Percentiles rank a stretch among this genome's conserved stretches.
Evolutionary conservation across 2,113 vertebrate genomes (phyloP).

Genomic region (Romanogobio albipinnatus): DNA sequence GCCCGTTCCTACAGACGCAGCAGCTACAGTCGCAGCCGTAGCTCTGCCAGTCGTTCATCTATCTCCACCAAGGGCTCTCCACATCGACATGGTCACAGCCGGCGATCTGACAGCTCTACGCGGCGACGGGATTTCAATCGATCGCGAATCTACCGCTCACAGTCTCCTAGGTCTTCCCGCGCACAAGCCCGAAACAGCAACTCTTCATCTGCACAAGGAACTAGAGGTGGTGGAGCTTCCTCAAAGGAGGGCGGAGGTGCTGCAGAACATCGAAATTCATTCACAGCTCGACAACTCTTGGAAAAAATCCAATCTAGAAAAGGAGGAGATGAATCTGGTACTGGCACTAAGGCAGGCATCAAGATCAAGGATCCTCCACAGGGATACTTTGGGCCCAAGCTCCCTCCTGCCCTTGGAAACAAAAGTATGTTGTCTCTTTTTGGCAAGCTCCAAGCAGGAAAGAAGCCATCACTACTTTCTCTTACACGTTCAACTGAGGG

Average conservation of each 20-base stretch:
- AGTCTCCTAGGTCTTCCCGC: constrained; percentile 86
- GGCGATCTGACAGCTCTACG: constrained; percentile 76
- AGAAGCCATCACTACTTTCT: constrained; percentile 80
- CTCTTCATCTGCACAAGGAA: constrained; percentile 66
- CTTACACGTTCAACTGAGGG: constrained; percentile 79
- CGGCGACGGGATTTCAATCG: constrained; percentile 88
- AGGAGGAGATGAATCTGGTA: constrained; percentile 73
- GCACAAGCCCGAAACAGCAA: constrained; percentile 75
- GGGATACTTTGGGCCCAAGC: constrained; percentile 96
- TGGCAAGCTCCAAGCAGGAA: constrained; percentile 88
- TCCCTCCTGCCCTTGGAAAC: constrained; percentile 89
- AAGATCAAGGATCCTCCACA: constrained; percentile 97
- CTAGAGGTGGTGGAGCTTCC: constrained; percentile 68
- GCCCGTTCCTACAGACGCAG: constrained; percentile 88
- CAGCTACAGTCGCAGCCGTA: constrained; percentile 92
- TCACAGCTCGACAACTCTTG: constrained; percentile 90
- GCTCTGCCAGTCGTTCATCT: constrained; percentile 84
- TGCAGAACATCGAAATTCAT: constrained; percentile 84
- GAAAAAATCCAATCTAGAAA: constrained; percentile 93
- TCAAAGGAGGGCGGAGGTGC: constrained; percentile 69
- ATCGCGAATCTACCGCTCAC: constrained; percentile 93
- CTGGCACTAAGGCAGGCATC: constrained; percentile 81
- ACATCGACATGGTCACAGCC: constrained; percentile 74
- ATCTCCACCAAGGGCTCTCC: constrained; percentile 82
- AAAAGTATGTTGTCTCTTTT: constrained; percentile 93